These are phyloP conservation scores for Taurulus bubalis DNA, from an alignment of 2,113 vertebrate genomes.

Conservation along the genomic window DNA sequence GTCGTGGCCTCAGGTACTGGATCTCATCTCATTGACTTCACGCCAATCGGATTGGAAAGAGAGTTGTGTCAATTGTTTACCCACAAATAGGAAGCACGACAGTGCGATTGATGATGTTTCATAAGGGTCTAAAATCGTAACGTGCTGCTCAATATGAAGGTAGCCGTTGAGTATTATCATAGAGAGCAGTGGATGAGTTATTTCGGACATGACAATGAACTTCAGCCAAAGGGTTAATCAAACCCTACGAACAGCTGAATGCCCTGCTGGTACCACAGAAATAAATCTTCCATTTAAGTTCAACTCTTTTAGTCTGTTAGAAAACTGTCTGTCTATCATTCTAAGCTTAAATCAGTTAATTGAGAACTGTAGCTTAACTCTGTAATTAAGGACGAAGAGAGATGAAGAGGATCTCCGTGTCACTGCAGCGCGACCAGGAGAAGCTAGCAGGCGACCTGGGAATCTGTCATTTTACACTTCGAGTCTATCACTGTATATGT, in stretches of 20 bases:
- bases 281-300: background rate
- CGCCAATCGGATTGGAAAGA: background rate
- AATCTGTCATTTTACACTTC: too few relatives aligned
- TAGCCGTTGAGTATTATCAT: background rate
- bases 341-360: too few relatives aligned
- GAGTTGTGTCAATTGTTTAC: background rate
- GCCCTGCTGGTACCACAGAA: background rate
- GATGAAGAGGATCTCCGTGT: too few relatives aligned
- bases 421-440: too few relatives aligned
- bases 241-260: too few relatives aligned
- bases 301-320: too few relatives aligned
- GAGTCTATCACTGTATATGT: too few relatives aligned
- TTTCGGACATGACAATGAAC: background rate
- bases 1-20: slow-evolving; percentile 96
- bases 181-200: background rate
- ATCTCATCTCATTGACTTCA: background rate
- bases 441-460: too few relatives aligned
- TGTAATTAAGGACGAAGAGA: too few relatives aligned
- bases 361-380: too few relatives aligned
- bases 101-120: background rate
- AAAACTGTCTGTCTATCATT: too few relatives aligned
- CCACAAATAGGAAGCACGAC: background rate
- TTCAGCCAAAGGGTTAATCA: too few relatives aligned
- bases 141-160: background rate
- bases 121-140: background rate